A percentile compares a stretch with the other conserved stretches of the same genome.
These are phyloP conservation scores for Drosophila pseudotakahashii DNA, from an alignment of 2,888 invertebrate species.

Conservation along the genomic window DNA sequence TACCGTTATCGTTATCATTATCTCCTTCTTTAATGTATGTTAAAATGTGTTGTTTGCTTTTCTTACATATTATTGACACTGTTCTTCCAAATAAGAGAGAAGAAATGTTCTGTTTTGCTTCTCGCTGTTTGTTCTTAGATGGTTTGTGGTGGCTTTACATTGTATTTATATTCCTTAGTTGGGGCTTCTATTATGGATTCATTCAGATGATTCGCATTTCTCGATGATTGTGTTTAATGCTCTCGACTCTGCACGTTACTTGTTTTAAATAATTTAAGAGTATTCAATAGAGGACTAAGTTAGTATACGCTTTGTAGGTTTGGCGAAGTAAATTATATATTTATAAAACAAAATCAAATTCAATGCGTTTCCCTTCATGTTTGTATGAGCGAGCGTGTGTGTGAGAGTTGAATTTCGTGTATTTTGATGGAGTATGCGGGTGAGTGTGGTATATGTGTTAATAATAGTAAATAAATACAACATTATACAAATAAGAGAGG, in stretches of 20 bases:
- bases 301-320: slow-evolving; percentile 77
- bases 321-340: slow-evolving; percentile 70
- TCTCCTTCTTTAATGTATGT: slow-evolving; percentile 55
- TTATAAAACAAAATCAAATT: slow-evolving; percentile 45
- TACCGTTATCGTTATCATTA: slow-evolving; percentile 36
- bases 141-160: slow-evolving; percentile 47
- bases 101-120: slow-evolving; percentile 42
- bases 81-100: slow-evolving; percentile 67
- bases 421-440: slow-evolving; percentile 24
- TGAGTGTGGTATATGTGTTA: slow-evolving; percentile 34
- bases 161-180: slow-evolving; percentile 40
- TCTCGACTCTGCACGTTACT: slow-evolving; percentile 41
- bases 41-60: slow-evolving; percentile 61
- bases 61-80: slow-evolving; percentile 79
- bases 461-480: slow-evolving; percentile 74
- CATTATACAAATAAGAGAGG: slow-evolving; percentile 70
- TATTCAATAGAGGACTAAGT: slow-evolving; percentile 78
- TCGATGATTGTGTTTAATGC: slow-evolving; percentile 53
- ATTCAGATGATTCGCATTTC: slow-evolving; percentile 40
- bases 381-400: slow-evolving; percentile 36
- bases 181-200: slow-evolving; percentile 46
- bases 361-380: slow-evolving; percentile 36
- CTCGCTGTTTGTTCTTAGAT: slow-evolving; percentile 23
- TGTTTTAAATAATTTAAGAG: slow-evolving; percentile 79
- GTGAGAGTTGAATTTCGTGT: slow-evolving; percentile 23